These are phyloP conservation scores for Lepus americanus DNA, from an alignment of 2,113 vertebrate species.

Conservation along the genomic window DNA sequence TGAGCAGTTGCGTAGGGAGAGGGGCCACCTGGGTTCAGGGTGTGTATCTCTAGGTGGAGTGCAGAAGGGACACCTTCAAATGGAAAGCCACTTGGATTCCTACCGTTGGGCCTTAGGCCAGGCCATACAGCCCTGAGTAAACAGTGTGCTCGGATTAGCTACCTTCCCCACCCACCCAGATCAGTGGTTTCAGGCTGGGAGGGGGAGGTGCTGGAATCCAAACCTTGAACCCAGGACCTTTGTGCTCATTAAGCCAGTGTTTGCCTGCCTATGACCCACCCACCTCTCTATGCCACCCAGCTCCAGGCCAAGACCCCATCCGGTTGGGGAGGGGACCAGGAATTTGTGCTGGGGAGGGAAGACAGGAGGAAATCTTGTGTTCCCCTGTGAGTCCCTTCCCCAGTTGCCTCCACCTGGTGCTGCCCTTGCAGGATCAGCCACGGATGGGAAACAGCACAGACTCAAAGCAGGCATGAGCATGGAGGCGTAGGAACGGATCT, in stretches of 20 bases:
- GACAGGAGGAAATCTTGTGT: neutral
- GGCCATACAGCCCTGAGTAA: conserved; percentile 46
- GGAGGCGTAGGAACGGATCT: too few relatives aligned
- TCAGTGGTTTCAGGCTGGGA: conserved; percentile 52
- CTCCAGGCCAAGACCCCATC: conserved; percentile 58
- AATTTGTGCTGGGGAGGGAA: neutral
- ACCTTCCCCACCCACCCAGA: conserved; percentile 43
- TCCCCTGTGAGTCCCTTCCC: neutral
- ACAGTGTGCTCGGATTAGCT: conserved; percentile 45
- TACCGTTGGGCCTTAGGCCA: conserved; percentile 29
- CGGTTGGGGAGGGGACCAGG: accelerated
- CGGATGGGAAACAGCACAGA: neutral
- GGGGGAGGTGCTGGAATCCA: conserved; percentile 14
- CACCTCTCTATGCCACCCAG: neutral
- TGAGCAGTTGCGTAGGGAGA: neutral
- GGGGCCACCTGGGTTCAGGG: neutral
- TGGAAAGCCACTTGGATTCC: neutral
- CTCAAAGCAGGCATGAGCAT: neutral
- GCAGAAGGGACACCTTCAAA: neutral
- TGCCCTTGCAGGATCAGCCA: neutral
- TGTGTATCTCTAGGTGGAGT: neutral
- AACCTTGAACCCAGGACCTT: conserved; percentile 81
- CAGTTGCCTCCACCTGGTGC: neutral
- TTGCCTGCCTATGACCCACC: neutral
- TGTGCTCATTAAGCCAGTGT: conserved; percentile 73